A percentile compares a stretch with the other conserved stretches of the same genome.
These are phyloP conservation scores for Apamea anceps DNA, from an alignment of 2,888 invertebrate genomes.

Conservation along the genomic window DNA sequence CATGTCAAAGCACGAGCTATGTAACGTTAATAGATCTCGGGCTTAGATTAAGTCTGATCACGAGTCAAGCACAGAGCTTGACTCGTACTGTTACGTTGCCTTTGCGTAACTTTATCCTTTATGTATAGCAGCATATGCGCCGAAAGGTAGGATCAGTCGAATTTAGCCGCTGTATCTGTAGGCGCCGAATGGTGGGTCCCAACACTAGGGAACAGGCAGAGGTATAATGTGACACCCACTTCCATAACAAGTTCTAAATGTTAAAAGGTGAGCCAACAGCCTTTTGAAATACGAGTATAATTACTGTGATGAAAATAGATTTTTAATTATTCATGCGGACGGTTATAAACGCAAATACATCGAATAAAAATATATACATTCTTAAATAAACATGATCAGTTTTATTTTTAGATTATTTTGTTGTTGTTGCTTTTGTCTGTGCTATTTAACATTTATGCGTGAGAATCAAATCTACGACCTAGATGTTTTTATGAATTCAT, in stretches of 20 bases:
- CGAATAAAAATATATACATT: background rate
- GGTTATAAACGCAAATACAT: background rate
- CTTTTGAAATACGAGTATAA: background rate
- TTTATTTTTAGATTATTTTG: background rate
- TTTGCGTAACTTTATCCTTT: background rate
- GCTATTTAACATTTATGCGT: background rate
- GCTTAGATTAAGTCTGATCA: background rate
- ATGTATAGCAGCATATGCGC: background rate
- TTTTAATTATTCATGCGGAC: too few species aligned
- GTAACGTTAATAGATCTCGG: background rate
- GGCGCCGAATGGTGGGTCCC: too few species aligned
- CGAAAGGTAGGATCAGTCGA: background rate
- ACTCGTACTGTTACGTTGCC: too few species aligned
- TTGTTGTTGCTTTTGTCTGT: background rate
- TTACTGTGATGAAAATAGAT: background rate
- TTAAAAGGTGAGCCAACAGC: background rate
- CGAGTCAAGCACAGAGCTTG: background rate
- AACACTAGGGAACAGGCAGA: background rate
- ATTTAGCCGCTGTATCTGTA: background rate
- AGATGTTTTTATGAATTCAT: background rate
- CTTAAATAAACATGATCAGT: background rate
- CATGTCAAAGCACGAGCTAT: background rate
- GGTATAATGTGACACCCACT: background rate
- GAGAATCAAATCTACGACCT: background rate
- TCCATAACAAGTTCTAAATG: background rate